Evolutionary conservation across 2,797 vertebrate genomes (phyloP).

Genomic region (Galago senegalensis): DNA sequence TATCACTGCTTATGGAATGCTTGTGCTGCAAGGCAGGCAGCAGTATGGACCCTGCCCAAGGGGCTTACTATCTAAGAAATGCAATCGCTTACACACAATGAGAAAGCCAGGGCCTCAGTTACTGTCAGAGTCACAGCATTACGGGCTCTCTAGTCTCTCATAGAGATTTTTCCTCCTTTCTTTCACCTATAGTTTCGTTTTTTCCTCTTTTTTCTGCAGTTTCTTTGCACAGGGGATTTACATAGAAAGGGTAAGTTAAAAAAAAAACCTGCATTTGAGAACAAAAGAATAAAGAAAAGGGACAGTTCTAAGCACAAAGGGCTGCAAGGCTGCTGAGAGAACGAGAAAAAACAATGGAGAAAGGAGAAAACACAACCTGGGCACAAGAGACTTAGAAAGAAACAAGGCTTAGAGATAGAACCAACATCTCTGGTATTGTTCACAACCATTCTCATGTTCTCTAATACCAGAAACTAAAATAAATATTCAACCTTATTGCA

Average conservation of each 20-base stretch:
- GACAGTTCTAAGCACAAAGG: neutral
- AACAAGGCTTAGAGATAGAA: neutral
- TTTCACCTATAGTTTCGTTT: neutral
- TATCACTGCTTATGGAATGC: neutral
- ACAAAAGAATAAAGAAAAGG: constrained; percentile 43
- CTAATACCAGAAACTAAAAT: neutral
- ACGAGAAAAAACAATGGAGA: neutral
- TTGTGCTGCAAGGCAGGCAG: neutral
- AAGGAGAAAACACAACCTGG: neutral
- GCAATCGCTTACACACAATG: constrained; percentile 36
- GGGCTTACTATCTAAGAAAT: constrained; percentile 43
- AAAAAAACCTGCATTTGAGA: constrained; percentile 32
- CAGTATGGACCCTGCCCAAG: neutral
- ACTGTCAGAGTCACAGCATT: constrained; percentile 49
- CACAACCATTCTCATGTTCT: neutral
- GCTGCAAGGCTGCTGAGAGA: neutral
- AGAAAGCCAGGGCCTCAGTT: neutral
- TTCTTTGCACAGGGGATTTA: constrained; percentile 52
- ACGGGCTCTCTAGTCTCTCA: neutral
- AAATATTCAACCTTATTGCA: neutral
- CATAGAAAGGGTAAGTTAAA: neutral
- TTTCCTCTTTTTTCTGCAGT: neutral
- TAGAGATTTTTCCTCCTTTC: neutral
- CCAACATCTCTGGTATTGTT: neutral
- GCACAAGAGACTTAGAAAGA: neutral